These are phyloP conservation scores for Corythaeola cristata DNA, from an alignment of 2,113 vertebrate species.

Conservation along the genomic window DNA sequence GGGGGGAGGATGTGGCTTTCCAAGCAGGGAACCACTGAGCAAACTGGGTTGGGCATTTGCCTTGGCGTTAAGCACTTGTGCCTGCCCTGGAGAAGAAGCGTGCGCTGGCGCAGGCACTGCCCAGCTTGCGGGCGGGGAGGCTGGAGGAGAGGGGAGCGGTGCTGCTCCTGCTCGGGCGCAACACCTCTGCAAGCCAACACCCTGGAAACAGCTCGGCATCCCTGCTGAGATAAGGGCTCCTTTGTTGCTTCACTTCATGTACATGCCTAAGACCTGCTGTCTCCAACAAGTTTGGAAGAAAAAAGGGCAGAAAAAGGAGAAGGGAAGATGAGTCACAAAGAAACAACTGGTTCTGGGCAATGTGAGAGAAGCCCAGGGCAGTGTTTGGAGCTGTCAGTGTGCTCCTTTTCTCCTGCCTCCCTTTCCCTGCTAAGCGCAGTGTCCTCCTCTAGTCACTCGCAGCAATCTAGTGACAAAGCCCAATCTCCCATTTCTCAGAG, in stretches of 20 bases:
- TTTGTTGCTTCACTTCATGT: background rate
- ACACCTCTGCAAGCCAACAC: background rate
- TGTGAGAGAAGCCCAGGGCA: background rate
- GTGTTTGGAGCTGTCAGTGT: background rate
- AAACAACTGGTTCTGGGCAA: background rate
- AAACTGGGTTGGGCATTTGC: background rate
- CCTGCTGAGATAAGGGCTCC: background rate
- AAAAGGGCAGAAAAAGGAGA: background rate
- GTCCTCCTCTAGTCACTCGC: background rate
- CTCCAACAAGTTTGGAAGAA: background rate
- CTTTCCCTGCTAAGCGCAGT: background rate
- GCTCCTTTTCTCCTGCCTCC: background rate
- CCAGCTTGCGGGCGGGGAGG: background rate
- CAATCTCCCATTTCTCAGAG: background rate
- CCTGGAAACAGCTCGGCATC: fast-evolving
- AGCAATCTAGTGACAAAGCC: background rate
- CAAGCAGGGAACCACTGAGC: background rate
- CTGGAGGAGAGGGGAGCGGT: background rate
- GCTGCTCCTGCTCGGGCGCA: background rate
- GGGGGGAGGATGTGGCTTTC: background rate
- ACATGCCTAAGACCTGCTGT: background rate
- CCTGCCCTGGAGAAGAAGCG: background rate
- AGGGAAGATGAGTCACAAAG: background rate
- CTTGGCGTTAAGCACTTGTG: fast-evolving
- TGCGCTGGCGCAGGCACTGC: background rate